These are phyloP conservation scores for Eudyptes chrysolophus DNA, from an alignment of 2,113 vertebrate genomes.

Conservation along the genomic window DNA sequence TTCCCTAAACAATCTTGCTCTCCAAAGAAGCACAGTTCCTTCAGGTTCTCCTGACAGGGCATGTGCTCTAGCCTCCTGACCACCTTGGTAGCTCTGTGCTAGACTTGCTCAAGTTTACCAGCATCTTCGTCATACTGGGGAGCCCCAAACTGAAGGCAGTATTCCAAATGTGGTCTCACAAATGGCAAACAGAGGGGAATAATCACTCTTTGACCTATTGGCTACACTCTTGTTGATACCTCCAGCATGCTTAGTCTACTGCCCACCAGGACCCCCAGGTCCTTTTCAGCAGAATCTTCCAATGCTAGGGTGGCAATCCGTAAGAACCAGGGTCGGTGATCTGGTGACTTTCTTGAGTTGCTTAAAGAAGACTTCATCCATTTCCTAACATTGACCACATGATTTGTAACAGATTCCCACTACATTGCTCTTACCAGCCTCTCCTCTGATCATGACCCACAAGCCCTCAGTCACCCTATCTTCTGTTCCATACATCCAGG, in stretches of 20 bases:
- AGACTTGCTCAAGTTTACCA: neutral
- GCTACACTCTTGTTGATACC: neutral
- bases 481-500: neutral
- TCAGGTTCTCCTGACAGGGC: neutral
- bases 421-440: neutral
- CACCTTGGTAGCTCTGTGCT: neutral
- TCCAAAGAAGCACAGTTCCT: neutral
- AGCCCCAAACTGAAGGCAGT: neutral
- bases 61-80: neutral
- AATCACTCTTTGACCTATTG: neutral
- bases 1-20: neutral
- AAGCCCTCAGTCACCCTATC: neutral
- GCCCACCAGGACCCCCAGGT: neutral
- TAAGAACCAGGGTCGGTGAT: neutral
- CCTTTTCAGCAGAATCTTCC: neutral
- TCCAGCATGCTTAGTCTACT: neutral
- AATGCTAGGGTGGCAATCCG: neutral
- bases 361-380: neutral
- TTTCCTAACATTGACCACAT: neutral
- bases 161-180: neutral
- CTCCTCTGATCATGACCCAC: neutral
- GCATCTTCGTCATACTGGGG: neutral
- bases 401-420: neutral
- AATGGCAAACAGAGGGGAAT: neutral
- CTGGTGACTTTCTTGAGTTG: neutral